Evolutionary conservation across 2,888 invertebrate species (phyloP).

Genomic region (Pterostichus niger): DNA sequence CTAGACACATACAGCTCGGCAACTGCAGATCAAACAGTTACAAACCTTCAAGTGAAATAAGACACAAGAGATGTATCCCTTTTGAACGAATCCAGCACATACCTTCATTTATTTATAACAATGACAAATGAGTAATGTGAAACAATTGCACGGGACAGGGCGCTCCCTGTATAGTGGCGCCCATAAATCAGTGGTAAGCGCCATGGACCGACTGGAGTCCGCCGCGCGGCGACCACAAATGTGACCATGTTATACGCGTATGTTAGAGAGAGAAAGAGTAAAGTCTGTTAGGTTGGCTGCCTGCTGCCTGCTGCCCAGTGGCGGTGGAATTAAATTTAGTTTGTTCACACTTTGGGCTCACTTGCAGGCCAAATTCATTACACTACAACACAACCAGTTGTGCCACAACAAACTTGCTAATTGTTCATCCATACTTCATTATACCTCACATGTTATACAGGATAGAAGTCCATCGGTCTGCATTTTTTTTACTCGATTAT

Average conservation of each 20-base stretch:
- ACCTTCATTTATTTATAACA: no score
- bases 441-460: no score
- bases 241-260: conserved; percentile 1
- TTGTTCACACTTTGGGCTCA: conserved; percentile 1
- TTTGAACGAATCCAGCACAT: no score
- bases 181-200: conserved; percentile 27
- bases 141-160: neutral
- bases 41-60: no score
- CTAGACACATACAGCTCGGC: no score
- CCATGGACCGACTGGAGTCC: neutral
- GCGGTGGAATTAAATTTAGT: neutral
- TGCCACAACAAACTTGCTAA: no score
- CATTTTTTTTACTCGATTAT: no score
- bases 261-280: neutral
- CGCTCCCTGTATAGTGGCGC: neutral
- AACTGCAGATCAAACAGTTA: no score
- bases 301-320: neutral
- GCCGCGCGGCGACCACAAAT: neutral
- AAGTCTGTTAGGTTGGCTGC: neutral
- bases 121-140: conserved; percentile 11
- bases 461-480: no score
- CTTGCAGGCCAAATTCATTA: neutral
- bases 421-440: no score
- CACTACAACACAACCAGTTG: no score
- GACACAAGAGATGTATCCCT: no score